These are phyloP conservation scores for Sebastes flavidus DNA, from an alignment of 2,797 vertebrate species.

Conservation along the genomic window DNA sequence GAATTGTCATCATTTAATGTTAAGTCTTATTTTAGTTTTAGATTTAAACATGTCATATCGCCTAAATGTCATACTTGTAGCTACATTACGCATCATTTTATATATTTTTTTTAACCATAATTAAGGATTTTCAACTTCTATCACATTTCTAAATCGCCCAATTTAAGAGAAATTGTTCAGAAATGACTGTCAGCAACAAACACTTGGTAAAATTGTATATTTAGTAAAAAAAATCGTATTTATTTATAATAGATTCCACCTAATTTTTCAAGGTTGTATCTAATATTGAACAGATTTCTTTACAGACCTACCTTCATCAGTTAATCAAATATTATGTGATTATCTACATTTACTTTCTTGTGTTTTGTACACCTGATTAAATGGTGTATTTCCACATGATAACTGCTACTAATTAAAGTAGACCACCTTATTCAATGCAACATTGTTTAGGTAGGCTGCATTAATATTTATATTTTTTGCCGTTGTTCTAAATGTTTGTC, in stretches of 20 bases:
- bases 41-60: background rate
- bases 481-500: background rate
- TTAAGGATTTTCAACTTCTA: background rate
- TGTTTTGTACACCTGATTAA: background rate
- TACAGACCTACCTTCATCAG: background rate
- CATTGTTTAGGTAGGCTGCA: too few relatives aligned
- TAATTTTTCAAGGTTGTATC: background rate
- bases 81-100: background rate
- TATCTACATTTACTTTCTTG: fast-evolving
- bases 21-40: background rate
- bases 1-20: background rate
- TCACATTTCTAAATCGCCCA: background rate
- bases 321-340: background rate
- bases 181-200: background rate
- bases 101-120: background rate
- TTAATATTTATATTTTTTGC: fast-evolving
- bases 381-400: background rate
- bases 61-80: background rate
- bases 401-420: too few relatives aligned
- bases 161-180: background rate
- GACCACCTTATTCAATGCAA: too few relatives aligned
- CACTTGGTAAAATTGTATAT: background rate
- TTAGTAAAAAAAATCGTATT: background rate
- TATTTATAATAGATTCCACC: background rate
- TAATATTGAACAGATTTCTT: background rate